These are phyloP conservation scores for Sander vitreus DNA, from an alignment of 2,113 vertebrate genomes.

Conservation along the genomic window DNA sequence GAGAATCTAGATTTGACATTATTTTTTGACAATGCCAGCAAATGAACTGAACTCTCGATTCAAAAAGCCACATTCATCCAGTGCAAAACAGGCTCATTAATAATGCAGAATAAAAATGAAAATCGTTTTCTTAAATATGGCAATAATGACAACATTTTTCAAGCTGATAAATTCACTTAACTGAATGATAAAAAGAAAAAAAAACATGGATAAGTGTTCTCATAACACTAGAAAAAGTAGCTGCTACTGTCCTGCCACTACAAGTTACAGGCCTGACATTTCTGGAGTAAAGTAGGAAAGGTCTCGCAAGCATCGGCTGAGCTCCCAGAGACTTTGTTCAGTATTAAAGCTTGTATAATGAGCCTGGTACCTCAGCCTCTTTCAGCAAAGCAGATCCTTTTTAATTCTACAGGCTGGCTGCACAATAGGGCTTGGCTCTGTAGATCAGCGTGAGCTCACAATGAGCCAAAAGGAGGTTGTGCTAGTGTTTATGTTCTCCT, in stretches of 20 bases:
- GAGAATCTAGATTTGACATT: constrained; percentile 29
- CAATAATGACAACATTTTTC: constrained; percentile 22
- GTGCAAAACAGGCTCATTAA: constrained; percentile 39
- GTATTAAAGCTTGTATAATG: constrained; percentile 28
- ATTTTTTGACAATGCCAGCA: constrained; percentile 23
- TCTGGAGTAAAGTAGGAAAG: constrained; percentile 41
- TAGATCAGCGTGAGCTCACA: constrained; percentile 20
- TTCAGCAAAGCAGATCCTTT: constrained; percentile 36
- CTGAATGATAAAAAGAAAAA: constrained; percentile 39
- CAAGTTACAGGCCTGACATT: constrained; percentile 31
- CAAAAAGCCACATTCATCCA: constrained; percentile 20
- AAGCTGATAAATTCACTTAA: constrained; percentile 39
- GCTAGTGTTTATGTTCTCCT: constrained; percentile 29
- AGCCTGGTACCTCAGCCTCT: constrained; percentile 18
- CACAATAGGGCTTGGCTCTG: constrained; percentile 42
- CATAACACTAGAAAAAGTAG: constrained; percentile 31
- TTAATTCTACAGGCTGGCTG: constrained; percentile 22
- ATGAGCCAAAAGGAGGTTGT: constrained; percentile 31
- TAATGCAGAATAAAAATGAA: constrained; percentile 14
- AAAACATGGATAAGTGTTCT: constrained; percentile 37
- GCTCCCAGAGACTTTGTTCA: constrained; percentile 30
- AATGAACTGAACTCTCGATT: background rate
- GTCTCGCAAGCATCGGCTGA: constrained; percentile 26
- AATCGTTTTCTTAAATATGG: constrained; percentile 29
- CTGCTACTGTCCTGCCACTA: constrained; percentile 26